A percentile compares a stretch with the other conserved stretches of the same genome.
These are phyloP conservation scores for Tapirus terrestris DNA, from an alignment of 2,113 vertebrate species.

Conservation along the genomic window DNA sequence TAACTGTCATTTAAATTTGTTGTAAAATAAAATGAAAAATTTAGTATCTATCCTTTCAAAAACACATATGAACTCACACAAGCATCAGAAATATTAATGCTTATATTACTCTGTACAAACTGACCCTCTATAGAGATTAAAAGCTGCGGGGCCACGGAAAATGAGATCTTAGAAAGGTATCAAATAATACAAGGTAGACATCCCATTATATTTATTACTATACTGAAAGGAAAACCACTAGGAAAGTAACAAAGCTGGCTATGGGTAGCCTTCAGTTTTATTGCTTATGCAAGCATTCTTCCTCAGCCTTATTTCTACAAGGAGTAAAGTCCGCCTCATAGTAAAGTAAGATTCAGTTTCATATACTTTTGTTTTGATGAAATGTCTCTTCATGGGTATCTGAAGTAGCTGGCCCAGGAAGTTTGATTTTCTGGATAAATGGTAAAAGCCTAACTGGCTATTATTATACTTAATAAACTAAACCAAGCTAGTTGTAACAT, in stretches of 20 bases:
- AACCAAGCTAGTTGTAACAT: background rate
- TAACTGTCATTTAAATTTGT: background rate
- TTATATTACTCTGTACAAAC: background rate
- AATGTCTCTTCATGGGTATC: background rate
- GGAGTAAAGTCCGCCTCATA: background rate
- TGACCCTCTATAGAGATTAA: background rate
- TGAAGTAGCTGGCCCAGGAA: background rate
- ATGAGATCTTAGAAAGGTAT: background rate
- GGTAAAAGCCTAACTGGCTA: background rate
- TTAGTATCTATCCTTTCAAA: constrained; percentile 4
- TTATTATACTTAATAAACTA: background rate
- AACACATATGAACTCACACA: background rate
- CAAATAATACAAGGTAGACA: background rate
- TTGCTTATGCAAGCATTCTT: background rate
- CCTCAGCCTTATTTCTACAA: background rate
- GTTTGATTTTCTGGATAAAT: background rate
- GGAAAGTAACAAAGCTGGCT: background rate
- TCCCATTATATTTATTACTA: background rate
- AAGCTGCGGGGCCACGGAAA: background rate
- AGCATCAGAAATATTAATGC: background rate
- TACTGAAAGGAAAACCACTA: background rate
- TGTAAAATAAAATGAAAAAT: background rate
- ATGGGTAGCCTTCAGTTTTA: background rate
- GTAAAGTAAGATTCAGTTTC: background rate
- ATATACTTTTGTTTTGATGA: background rate